Percentiles rank a stretch among this genome's conserved stretches.
Conservation (phyloP, 2,797 vertebrate species). For the Avahi laniger region DNA sequence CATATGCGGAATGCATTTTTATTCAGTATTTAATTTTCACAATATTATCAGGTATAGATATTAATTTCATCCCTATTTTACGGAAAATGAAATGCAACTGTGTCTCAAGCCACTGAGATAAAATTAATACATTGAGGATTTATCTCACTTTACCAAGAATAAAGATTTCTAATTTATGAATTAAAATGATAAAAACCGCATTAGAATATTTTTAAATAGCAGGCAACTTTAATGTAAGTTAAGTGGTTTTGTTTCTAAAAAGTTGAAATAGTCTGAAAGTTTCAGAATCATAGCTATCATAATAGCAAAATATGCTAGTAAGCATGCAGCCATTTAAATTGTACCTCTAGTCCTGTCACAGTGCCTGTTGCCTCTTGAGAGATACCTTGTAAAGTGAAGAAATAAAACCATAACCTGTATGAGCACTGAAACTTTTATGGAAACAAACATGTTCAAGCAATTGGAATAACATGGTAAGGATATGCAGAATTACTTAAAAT, state of each 20-base stretch:
- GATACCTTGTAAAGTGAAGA: neutral
- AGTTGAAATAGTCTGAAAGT: neutral
- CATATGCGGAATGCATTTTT: neutral
- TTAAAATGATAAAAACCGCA: neutral
- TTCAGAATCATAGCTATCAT: neutral
- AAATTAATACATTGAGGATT: slow-evolving; percentile 42
- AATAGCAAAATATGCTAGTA: neutral
- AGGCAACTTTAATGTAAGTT: slow-evolving; percentile 35
- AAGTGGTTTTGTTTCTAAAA: slow-evolving; percentile 19
- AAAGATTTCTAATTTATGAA: slow-evolving; percentile 42
- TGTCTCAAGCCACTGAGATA: slow-evolving; percentile 23
- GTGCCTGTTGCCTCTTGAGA: neutral
- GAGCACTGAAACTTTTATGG: neutral
- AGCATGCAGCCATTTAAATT: neutral
- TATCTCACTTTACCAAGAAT: neutral
- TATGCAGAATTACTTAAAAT: neutral
- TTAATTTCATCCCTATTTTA: slow-evolving; percentile 3
- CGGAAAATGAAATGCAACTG: slow-evolving; percentile 24
- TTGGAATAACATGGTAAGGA: neutral
- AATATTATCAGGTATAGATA: neutral
- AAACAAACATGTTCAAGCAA: neutral
- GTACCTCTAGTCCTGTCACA: neutral
- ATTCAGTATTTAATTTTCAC: neutral
- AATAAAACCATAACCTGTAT: neutral
- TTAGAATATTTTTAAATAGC: slow-evolving; percentile 18